Percentiles rank a stretch among this genome's conserved stretches.
phyloP scores from a whole-genome alignment of 2,888 invertebrate species.

The Meloe dianella region DNA sequence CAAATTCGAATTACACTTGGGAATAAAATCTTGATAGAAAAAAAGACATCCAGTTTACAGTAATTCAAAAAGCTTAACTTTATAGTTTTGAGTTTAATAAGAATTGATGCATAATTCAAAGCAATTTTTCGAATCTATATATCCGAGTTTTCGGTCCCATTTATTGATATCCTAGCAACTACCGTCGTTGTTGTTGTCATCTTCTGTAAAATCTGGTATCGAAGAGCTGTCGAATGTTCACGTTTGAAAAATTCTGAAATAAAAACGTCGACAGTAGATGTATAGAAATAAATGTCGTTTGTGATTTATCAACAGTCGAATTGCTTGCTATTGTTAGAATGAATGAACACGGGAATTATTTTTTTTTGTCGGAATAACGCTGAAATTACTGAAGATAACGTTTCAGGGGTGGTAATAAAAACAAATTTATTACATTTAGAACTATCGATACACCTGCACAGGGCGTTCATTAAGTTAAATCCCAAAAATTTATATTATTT shows the following conservation, averaged over 20 bases:
- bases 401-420: not conserved
- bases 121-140: not conserved
- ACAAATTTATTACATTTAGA: not conserved
- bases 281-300: constrained; percentile 4
- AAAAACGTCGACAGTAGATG: not conserved
- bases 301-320: not conserved
- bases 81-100: not conserved
- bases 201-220: not conserved
- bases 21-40: not conserved
- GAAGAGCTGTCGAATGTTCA: not conserved
- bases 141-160: not conserved
- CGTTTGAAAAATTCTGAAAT: not conserved
- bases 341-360: not conserved
- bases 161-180: not conserved
- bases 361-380: not conserved
- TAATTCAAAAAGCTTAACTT: not conserved
- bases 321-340: not conserved
- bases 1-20: not conserved
- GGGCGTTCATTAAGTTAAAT: not conserved
- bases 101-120: constrained; percentile 8
- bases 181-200: not conserved
- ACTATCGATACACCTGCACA: not conserved
- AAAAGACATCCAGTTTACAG: not conserved
- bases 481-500: not conserved
- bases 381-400: constrained; percentile 10